Conservation (phyloP, 2,888 invertebrate species). For the Micoletzkya japonica region DNA sequence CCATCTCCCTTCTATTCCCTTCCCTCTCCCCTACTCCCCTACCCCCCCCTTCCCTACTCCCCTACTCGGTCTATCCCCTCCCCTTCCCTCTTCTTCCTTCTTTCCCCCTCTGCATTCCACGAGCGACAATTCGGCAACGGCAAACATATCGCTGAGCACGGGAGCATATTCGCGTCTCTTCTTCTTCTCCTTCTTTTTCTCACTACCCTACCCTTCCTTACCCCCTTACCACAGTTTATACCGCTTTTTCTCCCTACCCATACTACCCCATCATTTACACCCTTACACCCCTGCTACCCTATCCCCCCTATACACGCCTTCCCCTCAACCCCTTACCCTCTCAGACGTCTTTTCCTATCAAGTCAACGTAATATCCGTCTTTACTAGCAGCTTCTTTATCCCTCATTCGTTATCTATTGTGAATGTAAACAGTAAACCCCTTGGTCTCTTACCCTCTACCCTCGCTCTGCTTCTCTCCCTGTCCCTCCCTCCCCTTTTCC, state of each 20-base stretch:
- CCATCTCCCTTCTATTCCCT: background rate
- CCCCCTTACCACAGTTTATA: background rate
- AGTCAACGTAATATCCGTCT: too few relatives aligned
- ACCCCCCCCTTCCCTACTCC: background rate
- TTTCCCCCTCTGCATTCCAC: background rate
- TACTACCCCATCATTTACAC: background rate
- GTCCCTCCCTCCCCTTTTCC: background rate
- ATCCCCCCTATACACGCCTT: background rate
- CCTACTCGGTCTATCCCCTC: background rate
- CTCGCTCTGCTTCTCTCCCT: background rate
- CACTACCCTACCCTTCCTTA: background rate
- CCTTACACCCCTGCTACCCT: too few relatives aligned
- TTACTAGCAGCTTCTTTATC: too few relatives aligned
- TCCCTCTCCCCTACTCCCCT: constrained; percentile 13
- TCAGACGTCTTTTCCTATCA: background rate
- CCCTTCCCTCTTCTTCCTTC: background rate
- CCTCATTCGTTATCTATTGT: too few relatives aligned
- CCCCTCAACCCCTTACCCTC: background rate
- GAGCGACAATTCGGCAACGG: background rate
- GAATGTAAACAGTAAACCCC: too few relatives aligned
- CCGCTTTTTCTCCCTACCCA: background rate
- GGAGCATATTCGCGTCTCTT: constrained; percentile 25
- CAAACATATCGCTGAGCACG: constrained; percentile 29
- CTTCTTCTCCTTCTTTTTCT: constrained; percentile 3
- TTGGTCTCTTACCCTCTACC: background rate